Base-by-base conservation (phyloP, 2,113 vertebrate species). In the Sorex fumeus region DNA sequence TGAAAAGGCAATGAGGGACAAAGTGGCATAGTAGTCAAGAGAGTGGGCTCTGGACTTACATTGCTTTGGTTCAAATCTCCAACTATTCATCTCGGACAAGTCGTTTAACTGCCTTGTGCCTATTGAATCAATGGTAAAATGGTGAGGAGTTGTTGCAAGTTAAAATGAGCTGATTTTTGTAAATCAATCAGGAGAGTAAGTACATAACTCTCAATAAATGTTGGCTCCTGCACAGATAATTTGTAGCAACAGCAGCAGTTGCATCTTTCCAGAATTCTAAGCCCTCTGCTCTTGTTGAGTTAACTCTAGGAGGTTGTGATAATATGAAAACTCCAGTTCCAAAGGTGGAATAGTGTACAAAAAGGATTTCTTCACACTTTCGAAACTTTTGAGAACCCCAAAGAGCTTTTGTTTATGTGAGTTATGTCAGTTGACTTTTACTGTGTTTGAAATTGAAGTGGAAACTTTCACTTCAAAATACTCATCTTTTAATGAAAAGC, bases 391-490 rank as follows among this genome's bases (percentile, higher is more conserved):
- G 11, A 62, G 66, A 43, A 32, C 69, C 34, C 47, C 34, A 69
- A 82, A 28, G 6, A 90, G 3, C 30, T 84, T 84, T 60, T 53
- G 74, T 84, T 77, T 53, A 21, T 66, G n/a, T 77, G 34, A 4
- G 28, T 76, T 84, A 50, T 47, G 57, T 30, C 34, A 74, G 6
- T 36, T 86, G 47, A 75, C 75, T 77, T 78, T 82, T 75, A 76
- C 43, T 74, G 7, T 72, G 62, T 70, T 85, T 83, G n/a, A 45
- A 88, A 69, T 64, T 70, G 87, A 87, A 84, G 83, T 45, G 43
- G 36, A 88, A 83, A 62, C 36, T 40, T 40, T 40, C 40, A 66
- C 43, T 80, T 67, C 34, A 69, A 88, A 53, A 66, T 74, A 89
- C 21, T 85, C 34, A 85, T 15, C 90, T 76, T 50, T 30, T 67